Evolutionary conservation across 2,888 invertebrate genomes (phyloP).

Genomic region (Cosmia pyralina): DNA sequence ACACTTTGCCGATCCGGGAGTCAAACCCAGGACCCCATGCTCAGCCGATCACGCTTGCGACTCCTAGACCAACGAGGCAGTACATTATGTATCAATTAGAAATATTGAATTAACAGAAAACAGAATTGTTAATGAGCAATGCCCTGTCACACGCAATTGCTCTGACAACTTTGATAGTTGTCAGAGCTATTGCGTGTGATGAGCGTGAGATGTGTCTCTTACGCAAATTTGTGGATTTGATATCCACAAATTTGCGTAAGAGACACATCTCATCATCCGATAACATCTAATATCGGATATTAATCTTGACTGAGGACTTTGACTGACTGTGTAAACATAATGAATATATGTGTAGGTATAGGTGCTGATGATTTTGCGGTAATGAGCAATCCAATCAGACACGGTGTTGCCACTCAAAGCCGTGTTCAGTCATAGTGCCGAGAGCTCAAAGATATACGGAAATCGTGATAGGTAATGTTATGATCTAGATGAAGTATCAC

Average conservation of each 20-base stretch:
- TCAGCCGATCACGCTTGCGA: too few relatives aligned
- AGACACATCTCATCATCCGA: too few relatives aligned
- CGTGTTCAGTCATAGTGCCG: constrained; percentile 22
- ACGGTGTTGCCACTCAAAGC: constrained; percentile 16
- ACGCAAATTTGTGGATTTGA: too few relatives aligned
- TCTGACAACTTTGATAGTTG: constrained; percentile 16
- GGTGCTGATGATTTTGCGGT: constrained; percentile 31
- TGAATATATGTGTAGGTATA: background rate
- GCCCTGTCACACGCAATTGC: constrained; percentile 4
- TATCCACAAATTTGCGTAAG: constrained; percentile 11
- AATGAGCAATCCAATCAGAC: constrained; percentile 36
- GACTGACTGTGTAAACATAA: constrained; percentile 16
- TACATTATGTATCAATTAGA: constrained; percentile 10
- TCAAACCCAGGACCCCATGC: background rate
- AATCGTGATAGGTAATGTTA: background rate
- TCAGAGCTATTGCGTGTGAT: too few relatives aligned
- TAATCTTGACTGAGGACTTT: constrained; percentile 15
- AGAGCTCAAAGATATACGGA: constrained; percentile 1
- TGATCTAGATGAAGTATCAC: background rate
- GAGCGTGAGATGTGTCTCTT: too few relatives aligned
- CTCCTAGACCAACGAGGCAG: background rate
- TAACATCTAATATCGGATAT: constrained; percentile 22
- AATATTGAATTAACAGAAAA: constrained; percentile 6
- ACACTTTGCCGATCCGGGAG: background rate
- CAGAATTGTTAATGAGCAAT: constrained; percentile 26